A percentile compares a stretch with the other conserved stretches of the same genome.
phyloP scores from a whole-genome alignment of 2,888 invertebrate genomes.

The Eupithecia subfuscata region DNA sequence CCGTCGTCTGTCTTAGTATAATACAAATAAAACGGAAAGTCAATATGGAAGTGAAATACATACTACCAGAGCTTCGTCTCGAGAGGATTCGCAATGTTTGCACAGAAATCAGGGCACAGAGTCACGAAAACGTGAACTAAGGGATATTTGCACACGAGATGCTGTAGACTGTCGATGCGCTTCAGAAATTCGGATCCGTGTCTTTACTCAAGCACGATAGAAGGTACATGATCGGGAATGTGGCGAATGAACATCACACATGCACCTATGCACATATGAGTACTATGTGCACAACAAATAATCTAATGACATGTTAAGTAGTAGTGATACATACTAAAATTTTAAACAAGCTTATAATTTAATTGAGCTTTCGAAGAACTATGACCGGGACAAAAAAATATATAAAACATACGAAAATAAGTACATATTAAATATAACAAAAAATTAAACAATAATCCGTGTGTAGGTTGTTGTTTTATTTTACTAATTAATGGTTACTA shows the following conservation, averaged over 20 bases:
- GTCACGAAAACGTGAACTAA: constrained; percentile 15
- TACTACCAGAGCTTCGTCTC: neutral
- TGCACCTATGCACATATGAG: too few species aligned
- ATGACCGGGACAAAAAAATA: too few species aligned
- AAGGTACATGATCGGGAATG: neutral
- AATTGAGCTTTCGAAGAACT: too few species aligned
- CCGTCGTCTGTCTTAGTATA: neutral
- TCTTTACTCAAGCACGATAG: neutral
- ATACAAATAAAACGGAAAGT: neutral
- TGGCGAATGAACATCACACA: neutral
- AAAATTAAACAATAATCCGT: too few species aligned
- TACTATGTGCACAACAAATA: too few species aligned
- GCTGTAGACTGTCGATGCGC: constrained; percentile 3
- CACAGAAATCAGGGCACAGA: constrained; percentile 9
- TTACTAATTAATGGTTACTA: too few species aligned
- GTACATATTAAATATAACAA: too few species aligned
- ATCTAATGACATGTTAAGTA: too few species aligned
- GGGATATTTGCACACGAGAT: constrained; percentile 19
- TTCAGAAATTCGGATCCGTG: neutral
- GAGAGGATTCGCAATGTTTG: constrained; percentile 11
- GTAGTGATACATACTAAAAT: too few species aligned
- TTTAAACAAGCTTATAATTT: too few species aligned
- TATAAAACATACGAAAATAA: too few species aligned
- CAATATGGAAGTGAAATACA: neutral
- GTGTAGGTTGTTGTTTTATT: too few species aligned